Percentiles rank a stretch among this genome's conserved stretches.
phyloP scores from a whole-genome alignment of 2,113 vertebrate species.

The Myrmecophaga tridactyla region DNA sequence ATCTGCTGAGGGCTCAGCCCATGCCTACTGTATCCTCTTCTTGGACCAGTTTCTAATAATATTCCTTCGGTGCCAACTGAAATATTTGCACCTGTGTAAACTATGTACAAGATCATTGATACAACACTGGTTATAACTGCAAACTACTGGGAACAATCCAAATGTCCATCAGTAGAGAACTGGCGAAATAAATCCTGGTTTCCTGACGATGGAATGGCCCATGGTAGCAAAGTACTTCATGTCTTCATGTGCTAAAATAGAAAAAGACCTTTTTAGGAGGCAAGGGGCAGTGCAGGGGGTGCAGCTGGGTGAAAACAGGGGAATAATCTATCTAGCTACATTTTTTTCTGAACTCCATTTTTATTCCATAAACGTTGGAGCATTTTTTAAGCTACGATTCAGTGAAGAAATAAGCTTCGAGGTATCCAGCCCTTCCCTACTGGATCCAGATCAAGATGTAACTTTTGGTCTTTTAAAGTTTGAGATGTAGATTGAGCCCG shows the following conservation, averaged over 20 bases:
- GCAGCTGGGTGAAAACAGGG: background rate
- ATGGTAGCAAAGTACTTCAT: too few species aligned
- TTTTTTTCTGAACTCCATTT: too few species aligned
- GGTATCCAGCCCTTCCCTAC: too few species aligned
- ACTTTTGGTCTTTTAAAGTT: too few species aligned
- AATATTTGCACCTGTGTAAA: conserved; percentile 10
- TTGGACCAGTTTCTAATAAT: conserved; percentile 31
- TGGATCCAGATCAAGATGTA: too few species aligned
- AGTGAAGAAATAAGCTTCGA: too few species aligned
- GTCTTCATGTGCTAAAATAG: background rate
- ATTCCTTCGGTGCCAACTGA: background rate
- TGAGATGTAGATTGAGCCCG: too few species aligned
- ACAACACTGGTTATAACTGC: background rate
- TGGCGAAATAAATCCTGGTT: background rate
- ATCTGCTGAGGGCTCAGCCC: background rate
- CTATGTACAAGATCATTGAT: background rate
- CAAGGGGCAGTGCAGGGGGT: background rate
- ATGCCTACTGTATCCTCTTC: background rate
- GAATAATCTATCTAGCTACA: too few species aligned
- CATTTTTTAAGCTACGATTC: too few species aligned
- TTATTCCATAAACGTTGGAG: too few species aligned
- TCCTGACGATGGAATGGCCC: background rate
- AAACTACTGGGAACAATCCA: background rate
- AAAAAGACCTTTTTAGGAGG: background rate
- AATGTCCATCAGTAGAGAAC: background rate